Evolutionary conservation across 2,797 vertebrate species (phyloP).

Genomic region (Mionectes olivaceus): DNA sequence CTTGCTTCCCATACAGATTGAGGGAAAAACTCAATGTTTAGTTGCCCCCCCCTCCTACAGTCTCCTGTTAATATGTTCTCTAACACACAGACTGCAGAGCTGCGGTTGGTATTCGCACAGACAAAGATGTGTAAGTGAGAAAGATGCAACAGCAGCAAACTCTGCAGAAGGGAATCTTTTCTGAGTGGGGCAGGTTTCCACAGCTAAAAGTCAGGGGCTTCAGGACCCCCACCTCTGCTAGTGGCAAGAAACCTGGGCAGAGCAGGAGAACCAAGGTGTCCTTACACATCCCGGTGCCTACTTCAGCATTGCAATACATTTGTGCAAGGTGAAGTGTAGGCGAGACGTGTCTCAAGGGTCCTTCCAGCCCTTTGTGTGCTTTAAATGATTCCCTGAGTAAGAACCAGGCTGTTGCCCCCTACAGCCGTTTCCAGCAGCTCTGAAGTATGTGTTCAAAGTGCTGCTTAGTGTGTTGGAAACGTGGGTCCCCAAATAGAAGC

Average conservation of each 20-base stretch:
- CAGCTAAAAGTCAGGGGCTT: background rate
- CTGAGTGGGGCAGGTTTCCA: background rate
- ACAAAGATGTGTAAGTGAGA: background rate
- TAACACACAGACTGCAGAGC: background rate
- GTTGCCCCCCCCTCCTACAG: background rate
- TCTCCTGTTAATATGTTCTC: background rate
- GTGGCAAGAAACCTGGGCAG: background rate
- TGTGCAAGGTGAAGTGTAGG: background rate
- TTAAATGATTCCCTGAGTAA: background rate
- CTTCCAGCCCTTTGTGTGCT: background rate
- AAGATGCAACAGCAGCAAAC: background rate
- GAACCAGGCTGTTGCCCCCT: background rate
- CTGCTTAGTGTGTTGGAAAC: background rate
- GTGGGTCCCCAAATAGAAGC: background rate
- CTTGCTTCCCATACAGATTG: background rate
- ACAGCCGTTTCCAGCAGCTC: background rate
- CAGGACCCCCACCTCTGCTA: background rate
- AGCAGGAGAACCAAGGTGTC: background rate
- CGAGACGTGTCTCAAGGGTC: background rate
- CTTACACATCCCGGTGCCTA: background rate
- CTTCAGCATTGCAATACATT: accelerated
- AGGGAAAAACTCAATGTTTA: background rate
- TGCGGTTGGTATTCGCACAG: background rate
- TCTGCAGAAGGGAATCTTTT: background rate
- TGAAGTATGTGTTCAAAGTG: background rate